phyloP scores from a whole-genome alignment of 2,797 vertebrate genomes.

The Zalophus californianus region DNA sequence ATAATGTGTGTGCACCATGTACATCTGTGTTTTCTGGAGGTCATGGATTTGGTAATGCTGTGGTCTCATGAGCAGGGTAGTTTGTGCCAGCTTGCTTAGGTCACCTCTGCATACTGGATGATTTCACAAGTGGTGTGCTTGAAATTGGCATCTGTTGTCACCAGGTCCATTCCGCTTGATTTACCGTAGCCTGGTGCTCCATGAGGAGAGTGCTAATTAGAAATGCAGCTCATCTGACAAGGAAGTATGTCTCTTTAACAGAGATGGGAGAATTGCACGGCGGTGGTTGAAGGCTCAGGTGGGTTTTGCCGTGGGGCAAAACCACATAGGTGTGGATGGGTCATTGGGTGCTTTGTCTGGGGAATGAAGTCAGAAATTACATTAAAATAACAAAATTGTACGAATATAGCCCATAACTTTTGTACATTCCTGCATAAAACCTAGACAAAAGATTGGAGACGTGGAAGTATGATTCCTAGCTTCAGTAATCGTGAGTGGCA shows the following conservation, averaged over 20 bases:
- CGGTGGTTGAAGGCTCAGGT: not conserved
- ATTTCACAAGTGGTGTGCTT: not conserved
- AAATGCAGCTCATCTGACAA: not conserved
- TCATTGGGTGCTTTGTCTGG: not conserved
- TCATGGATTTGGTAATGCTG: not conserved
- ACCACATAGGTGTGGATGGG: not conserved
- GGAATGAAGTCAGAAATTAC: not conserved
- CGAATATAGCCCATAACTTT: not conserved
- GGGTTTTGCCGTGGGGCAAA: not conserved
- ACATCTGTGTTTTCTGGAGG: not conserved
- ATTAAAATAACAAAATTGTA: slow-evolving; percentile 1
- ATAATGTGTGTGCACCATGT: no score
- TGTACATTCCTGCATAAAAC: not conserved
- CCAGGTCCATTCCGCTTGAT: slow-evolving; percentile 28
- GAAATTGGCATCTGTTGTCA: slow-evolving; percentile 51
- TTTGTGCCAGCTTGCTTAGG: slow-evolving; percentile 13
- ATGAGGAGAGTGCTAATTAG: slow-evolving; percentile 30
- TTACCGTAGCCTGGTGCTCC: not conserved
- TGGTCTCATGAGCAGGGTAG: not conserved
- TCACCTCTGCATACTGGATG: slow-evolving; percentile 47
- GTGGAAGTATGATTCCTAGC: slow-evolving; percentile 8
- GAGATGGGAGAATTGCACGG: not conserved
- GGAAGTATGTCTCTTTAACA: not conserved
- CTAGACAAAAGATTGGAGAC: not conserved
- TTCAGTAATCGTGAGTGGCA: not conserved